Evolutionary conservation across 2,113 vertebrate genomes (phyloP).

Genomic region (Heptranchias perlo): DNA sequence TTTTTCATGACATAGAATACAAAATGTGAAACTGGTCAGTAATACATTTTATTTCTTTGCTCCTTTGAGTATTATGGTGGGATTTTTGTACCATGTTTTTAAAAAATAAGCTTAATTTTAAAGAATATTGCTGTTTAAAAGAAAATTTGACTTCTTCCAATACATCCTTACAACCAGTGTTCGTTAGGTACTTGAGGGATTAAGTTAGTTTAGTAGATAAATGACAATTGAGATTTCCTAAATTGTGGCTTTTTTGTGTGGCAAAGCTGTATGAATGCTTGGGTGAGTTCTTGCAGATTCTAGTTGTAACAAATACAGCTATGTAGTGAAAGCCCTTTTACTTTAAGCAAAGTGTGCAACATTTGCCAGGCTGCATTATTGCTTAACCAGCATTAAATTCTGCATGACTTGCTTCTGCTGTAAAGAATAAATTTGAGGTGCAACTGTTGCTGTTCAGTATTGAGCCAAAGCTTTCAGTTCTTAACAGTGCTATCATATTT

Average conservation of each 20-base stretch:
- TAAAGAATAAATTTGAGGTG: neutral
- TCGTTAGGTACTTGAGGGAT: neutral
- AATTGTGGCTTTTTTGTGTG: neutral
- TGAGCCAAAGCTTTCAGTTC: constrained; percentile 36
- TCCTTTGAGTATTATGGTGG: neutral
- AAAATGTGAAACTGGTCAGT: neutral
- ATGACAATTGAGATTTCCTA: neutral
- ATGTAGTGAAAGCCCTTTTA: neutral
- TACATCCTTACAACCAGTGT: neutral
- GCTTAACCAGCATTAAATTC: neutral
- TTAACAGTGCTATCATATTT: constrained; percentile 68
- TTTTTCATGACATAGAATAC: no score
- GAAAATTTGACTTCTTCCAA: neutral
- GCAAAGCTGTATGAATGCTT: constrained; percentile 7
- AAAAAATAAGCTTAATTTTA: neutral
- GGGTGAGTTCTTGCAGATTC: neutral
- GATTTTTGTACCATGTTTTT: neutral
- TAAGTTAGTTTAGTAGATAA: neutral
- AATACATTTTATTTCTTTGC: neutral
- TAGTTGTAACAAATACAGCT: neutral
- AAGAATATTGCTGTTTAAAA: neutral
- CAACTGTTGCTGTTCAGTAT: constrained; percentile 1
- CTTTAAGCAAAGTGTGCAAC: neutral
- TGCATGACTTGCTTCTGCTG: constrained; percentile 22
- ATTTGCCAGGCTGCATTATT: constrained; percentile 16